These are phyloP conservation scores for Uropetala carovei DNA, from an alignment of 2,888 invertebrate species.

Conservation along the genomic window DNA sequence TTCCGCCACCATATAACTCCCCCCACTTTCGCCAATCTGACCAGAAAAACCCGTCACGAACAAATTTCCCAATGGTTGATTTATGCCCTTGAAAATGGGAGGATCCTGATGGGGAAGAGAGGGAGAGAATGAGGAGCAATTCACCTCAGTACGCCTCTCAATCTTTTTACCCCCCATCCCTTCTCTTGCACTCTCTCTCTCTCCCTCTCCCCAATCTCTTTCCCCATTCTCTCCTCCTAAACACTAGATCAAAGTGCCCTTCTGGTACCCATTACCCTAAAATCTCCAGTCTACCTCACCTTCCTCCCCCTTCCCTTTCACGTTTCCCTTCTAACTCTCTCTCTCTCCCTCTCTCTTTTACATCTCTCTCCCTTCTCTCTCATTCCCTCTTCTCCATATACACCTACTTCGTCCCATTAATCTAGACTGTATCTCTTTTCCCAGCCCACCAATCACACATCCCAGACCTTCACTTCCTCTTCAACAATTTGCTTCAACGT, in stretches of 20 bases:
- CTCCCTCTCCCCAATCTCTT: neutral
- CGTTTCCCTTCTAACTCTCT: neutral
- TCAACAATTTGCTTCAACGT: neutral
- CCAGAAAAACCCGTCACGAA: conserved; percentile 23
- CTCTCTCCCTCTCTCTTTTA: neutral
- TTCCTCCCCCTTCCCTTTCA: neutral
- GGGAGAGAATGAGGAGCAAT: neutral
- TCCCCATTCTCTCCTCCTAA: neutral
- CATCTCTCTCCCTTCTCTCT: no score
- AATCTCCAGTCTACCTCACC: conserved; percentile 1
- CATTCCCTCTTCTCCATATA: no score
- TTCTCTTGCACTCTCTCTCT: neutral
- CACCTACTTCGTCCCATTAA: no score
- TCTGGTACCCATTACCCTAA: conserved; percentile 14
- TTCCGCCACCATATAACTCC: neutral
- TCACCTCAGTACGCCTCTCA: neutral
- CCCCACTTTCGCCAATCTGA: neutral
- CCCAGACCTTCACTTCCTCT: neutral
- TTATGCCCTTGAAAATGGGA: conserved; percentile 12
- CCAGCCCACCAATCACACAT: conserved; percentile 7
- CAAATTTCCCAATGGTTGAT: conserved; percentile 17
- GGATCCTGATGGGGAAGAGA: neutral
- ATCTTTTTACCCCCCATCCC: neutral
- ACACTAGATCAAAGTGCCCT: conserved; percentile 29
- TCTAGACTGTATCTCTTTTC: no score